Evolutionary conservation across 2,888 invertebrate species (phyloP).

Genomic region (Odontothrips loti): DNA sequence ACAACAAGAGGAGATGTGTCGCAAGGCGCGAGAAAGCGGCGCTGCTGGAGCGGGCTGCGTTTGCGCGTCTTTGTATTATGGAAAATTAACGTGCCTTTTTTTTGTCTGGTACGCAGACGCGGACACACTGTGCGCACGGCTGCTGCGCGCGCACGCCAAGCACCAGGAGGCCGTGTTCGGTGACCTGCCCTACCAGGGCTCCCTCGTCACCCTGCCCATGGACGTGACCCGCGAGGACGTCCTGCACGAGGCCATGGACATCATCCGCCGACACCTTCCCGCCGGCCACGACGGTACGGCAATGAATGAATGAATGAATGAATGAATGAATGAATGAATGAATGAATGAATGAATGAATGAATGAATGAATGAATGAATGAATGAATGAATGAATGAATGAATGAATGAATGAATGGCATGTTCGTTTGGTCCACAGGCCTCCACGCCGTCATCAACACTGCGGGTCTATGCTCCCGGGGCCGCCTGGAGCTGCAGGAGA

Average conservation of each 20-base stretch:
- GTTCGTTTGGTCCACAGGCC: constrained; percentile 53
- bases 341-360: too few species aligned
- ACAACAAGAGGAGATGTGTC: too few species aligned
- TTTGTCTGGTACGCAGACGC: neutral
- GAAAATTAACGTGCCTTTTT: neutral
- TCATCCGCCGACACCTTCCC: constrained; percentile 73
- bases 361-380: neutral
- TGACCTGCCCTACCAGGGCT: constrained; percentile 46
- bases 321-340: too few species aligned
- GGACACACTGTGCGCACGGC: constrained; percentile 1
- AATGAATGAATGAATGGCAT: too few species aligned
- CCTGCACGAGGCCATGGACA: constrained; percentile 71
- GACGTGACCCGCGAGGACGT: constrained; percentile 78
- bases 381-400: too few species aligned
- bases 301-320: neutral
- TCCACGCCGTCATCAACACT: constrained; percentile 80
- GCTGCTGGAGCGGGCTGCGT: too few species aligned
- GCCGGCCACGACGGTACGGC: constrained; percentile 71
- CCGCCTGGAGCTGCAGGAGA: constrained; percentile 62
- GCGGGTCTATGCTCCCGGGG: constrained; percentile 73
- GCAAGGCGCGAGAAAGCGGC: too few species aligned
- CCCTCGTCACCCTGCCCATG: constrained; percentile 63
- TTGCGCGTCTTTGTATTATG: too few species aligned
- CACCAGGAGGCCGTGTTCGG: constrained; percentile 45
- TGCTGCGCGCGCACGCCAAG: constrained; percentile 36